A percentile compares a stretch with the other conserved stretches of the same genome.
Evolutionary conservation across 2,797 vertebrate species (phyloP).

Genomic region (Microchirus variegatus): DNA sequence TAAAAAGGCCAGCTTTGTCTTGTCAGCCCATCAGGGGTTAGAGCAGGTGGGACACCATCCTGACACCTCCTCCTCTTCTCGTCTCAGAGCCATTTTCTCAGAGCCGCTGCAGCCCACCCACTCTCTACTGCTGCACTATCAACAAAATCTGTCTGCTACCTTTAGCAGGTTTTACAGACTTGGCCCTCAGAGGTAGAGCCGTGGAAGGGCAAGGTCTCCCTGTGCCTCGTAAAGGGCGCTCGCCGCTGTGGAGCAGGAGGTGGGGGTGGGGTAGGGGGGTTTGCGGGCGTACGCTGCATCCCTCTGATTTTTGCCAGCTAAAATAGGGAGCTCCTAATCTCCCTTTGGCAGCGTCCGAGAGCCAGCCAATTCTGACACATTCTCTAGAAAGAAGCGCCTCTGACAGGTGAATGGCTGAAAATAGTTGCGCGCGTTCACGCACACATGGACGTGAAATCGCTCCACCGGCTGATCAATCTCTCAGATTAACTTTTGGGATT

Average conservation of each 20-base stretch:
- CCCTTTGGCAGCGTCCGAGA: constrained; percentile 72
- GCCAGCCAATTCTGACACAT: constrained; percentile 82
- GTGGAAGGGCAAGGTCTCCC: constrained; percentile 46
- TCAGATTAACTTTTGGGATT: not conserved
- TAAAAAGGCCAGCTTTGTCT: constrained; percentile 45
- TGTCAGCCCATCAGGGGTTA: constrained; percentile 35
- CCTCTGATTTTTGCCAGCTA: constrained; percentile 82
- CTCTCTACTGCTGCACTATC: constrained; percentile 29
- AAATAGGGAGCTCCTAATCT: constrained; percentile 84
- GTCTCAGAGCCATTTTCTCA: constrained; percentile 7
- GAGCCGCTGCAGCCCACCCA: constrained; percentile 41
- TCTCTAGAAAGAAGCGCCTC: constrained; percentile 80
- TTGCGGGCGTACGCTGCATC: constrained; percentile 45
- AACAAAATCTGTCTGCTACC: constrained; percentile 41
- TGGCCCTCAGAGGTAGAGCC: constrained; percentile 43
- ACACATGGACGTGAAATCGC: constrained; percentile 3
- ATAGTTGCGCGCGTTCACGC: constrained; percentile 62
- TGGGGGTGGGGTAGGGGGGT: not conserved
- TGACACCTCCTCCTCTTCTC: constrained; percentile 1
- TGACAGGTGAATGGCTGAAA: constrained; percentile 83
- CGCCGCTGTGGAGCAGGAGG: constrained; percentile 11
- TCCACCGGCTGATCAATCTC: too few species aligned
- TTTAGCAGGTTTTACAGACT: constrained; percentile 35
- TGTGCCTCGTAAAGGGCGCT: constrained; percentile 58
- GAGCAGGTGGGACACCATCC: constrained; percentile 66